Base-by-base conservation (phyloP, 2,113 vertebrate genomes). In the Oncorhynchus gorbuscha region DNA sequence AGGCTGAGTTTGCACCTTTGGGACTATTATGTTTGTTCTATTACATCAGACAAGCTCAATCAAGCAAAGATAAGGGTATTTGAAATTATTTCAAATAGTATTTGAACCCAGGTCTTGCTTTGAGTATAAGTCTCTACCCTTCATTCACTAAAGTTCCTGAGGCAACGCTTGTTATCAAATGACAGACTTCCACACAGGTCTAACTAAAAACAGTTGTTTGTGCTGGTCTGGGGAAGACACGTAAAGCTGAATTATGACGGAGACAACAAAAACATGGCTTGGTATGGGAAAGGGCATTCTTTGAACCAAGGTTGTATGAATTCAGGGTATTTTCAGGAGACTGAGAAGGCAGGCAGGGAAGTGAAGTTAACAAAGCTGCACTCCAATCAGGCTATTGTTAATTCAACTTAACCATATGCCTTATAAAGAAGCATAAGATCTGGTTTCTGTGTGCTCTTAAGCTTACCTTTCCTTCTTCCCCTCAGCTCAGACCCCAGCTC, bases 141-240 rank as follows among this genome's bases (percentile, higher is more conserved):
- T 67, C 35, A 69, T 78, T 13, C 55, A 84, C 65, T 81, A 81
- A 71, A 76, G 35, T 55, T 79, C 81, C 73, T 0, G 5, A 2
- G 74, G 81, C 69, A 65, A 58, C 77, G 64, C 78, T 79, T 73
- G 73, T 80, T 79, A 67, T 76, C 64, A 86, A 88, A 89, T 91
- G 79, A 87, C 80, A 87, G 83, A 85, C 83, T 88, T 87, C 83
- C 81, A 87, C 75, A 82, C 76, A 66, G 77, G 78, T 75, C 77
- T 86, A 89, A 84, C 79, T 85, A 80, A 66, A 88, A 91, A 87
- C 86, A 89, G 83, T 55, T 30, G 82, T 77, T 62, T 69, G 79
- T 71, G 79, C 68, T 75, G 81, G 84, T 85, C 80, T 78, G 76
- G 72, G 55, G 67, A 70, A 79, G 66, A 55, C 74, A 66, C n/a